Conservation (phyloP, 2,113 vertebrate genomes). For the Oenanthe oenanthe region DNA sequence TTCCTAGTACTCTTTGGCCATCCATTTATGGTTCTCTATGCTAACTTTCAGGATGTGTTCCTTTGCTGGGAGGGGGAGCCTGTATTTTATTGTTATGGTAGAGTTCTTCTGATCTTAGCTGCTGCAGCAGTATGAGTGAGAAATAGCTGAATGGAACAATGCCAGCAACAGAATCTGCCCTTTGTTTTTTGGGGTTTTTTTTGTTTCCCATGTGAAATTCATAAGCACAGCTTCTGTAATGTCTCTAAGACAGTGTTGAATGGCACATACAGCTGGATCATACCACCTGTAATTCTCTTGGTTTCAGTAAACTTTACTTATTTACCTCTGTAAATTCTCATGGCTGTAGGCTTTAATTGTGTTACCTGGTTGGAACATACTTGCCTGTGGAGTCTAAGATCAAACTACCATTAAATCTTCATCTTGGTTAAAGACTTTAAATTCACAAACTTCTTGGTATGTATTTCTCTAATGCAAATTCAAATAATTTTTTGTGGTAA, state of each 20-base stretch:
- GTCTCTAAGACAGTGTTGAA: neutral
- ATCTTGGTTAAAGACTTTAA: neutral
- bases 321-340: neutral
- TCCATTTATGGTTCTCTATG: rapidly evolving
- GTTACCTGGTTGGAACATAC: neutral
- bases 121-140: neutral
- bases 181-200: neutral
- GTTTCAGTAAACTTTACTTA: neutral
- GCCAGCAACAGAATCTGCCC: neutral
- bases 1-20: rapidly evolving
- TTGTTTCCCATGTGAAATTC: neutral
- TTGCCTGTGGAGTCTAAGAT: neutral
- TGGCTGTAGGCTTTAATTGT: neutral
- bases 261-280: neutral
- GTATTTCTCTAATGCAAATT: neutral
- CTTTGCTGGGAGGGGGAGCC: neutral
- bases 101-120: neutral
- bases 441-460: neutral
- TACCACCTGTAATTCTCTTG: neutral
- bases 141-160: neutral
- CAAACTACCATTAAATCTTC: neutral
- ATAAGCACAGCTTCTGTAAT: neutral
- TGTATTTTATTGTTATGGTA: neutral
- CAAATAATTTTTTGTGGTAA: neutral
- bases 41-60: neutral